These are phyloP conservation scores for Phaetusa simplex DNA, from an alignment of 2,113 vertebrate species.

Conservation along the genomic window DNA sequence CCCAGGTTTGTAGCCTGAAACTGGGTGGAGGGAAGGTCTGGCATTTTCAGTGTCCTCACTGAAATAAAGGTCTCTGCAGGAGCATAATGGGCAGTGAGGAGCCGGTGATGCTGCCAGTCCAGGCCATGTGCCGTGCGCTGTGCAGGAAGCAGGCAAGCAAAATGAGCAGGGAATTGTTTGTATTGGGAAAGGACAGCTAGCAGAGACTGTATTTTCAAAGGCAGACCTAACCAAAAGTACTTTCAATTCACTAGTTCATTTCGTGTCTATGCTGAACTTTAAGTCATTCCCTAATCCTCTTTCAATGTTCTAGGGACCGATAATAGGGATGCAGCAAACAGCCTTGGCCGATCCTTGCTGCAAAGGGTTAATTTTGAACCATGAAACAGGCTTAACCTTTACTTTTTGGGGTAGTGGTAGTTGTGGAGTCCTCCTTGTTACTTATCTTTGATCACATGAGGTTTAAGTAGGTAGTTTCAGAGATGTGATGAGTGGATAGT, in stretches of 20 bases:
- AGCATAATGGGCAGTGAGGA: not conserved
- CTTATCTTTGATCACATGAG: not conserved
- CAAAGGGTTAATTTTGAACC: not conserved
- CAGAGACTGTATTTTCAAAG: not conserved
- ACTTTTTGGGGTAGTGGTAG: not conserved
- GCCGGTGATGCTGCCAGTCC: not conserved
- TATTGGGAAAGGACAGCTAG: not conserved
- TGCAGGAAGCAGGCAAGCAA: fast-evolving
- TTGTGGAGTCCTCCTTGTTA: not conserved
- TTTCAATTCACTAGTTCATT: not conserved
- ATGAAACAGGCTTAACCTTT: not conserved
- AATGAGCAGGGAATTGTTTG: not conserved
- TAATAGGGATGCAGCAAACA: not conserved
- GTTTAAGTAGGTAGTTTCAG: not conserved
- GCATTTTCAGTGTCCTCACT: not conserved
- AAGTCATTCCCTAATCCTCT: not conserved
- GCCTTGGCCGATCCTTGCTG: not conserved
- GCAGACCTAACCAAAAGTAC: not conserved
- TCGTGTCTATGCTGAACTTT: not conserved
- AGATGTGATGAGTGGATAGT: not conserved
- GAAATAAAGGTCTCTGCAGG: fast-evolving
- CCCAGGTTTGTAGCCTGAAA: not conserved
- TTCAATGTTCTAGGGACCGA: not conserved
- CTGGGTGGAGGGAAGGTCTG: not conserved
- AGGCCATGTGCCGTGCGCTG: fast-evolving